Percentiles rank a stretch among this genome's conserved stretches.
phyloP scores from a whole-genome alignment of 1,140 invertebrate genomes.

The Drosophila leontia region DNA sequence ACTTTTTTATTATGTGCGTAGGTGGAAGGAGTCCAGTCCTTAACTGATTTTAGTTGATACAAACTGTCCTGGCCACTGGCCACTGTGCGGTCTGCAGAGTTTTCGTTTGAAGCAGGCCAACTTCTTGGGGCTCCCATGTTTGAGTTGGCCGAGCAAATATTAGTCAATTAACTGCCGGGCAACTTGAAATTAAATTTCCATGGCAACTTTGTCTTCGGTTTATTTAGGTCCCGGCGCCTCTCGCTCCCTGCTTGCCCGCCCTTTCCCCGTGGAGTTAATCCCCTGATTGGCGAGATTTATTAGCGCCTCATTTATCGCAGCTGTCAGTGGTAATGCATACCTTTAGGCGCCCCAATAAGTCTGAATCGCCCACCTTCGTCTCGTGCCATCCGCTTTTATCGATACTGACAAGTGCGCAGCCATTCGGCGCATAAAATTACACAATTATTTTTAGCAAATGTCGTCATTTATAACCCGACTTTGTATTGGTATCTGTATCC shows the following conservation, averaged over 20 bases:
- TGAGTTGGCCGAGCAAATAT: constrained; percentile 41
- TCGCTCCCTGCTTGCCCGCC: too few species aligned
- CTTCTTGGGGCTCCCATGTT: constrained; percentile 23
- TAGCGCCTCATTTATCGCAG: constrained; percentile 64
- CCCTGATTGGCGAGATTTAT: constrained; percentile 62
- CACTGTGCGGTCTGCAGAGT: constrained; percentile 21
- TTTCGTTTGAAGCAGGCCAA: constrained; percentile 2
- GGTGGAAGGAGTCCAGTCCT: constrained; percentile 4
- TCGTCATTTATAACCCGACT: constrained; percentile 59
- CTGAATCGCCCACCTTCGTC: constrained; percentile 17
- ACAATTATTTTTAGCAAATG: constrained; percentile 71
- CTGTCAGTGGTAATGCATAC: constrained; percentile 55
- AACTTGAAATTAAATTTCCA: constrained; percentile 52
- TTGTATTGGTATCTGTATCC: constrained; percentile 18
- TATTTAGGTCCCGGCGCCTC: neutral
- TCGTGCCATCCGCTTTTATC: constrained; percentile 41
- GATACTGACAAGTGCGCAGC: constrained; percentile 64
- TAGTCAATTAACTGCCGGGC: constrained; percentile 35
- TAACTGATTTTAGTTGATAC: neutral
- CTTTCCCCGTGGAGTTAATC: constrained; percentile 1
- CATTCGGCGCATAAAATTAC: constrained; percentile 60
- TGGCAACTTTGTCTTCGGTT: constrained; percentile 14
- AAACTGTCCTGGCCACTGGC: neutral
- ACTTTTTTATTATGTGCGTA: constrained; percentile 30
- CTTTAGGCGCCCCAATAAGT: constrained; percentile 52